Base-by-base conservation (phyloP, 1,140 invertebrate genomes). In the Fopius arisanus region DNA sequence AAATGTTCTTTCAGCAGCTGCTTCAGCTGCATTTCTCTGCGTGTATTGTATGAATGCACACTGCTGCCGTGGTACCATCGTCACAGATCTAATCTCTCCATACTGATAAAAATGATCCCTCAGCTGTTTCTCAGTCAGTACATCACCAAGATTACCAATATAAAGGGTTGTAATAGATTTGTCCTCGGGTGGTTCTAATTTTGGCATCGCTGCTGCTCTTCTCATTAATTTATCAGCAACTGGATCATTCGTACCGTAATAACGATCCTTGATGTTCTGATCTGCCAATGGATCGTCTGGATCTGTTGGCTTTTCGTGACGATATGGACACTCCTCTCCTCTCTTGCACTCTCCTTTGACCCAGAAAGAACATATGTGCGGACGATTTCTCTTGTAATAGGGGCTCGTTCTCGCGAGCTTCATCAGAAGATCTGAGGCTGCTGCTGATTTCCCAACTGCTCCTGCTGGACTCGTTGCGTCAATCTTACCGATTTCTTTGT, bases 281-380 rank as follows among this genome's bases (percentile, higher is more conserved):
- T 99, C 97, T 14, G 97, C 96, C 2, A 99, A 87, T 7, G 98
- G 98, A 90, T 99, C 98, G 89, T 99, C 98, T 0, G 98, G 98
- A 89, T 99, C 98, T 19, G 97, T 99, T 1, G 98, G 98, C 82
- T 98, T 99, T 84, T 99, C 98, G 83, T 99, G 98, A 21, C 98
- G 91, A 86, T 99, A 99, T 0, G 98, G 98, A 89, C 98, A 99
- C 84, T 99, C 98, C 89, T 99, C 98, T 14, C 98, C 98, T 87
- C 98, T 90, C 83, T 98, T 95, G 86, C 98, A 99, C 87, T 99
- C 98, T 0, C 98, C 98, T 89, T 99, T 99, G 0, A 99, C 98
- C 97, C 98, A 99, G 87, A 99, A 99, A 0, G 97, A 99, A 87
- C 98, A 99, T 54, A 99, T 98, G 86, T 99, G 98, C 0, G 98